A percentile compares a stretch with the other conserved stretches of the same genome.
Evolutionary conservation across 2,113 vertebrate species (phyloP).

Genomic region (Numenius arquata): DNA sequence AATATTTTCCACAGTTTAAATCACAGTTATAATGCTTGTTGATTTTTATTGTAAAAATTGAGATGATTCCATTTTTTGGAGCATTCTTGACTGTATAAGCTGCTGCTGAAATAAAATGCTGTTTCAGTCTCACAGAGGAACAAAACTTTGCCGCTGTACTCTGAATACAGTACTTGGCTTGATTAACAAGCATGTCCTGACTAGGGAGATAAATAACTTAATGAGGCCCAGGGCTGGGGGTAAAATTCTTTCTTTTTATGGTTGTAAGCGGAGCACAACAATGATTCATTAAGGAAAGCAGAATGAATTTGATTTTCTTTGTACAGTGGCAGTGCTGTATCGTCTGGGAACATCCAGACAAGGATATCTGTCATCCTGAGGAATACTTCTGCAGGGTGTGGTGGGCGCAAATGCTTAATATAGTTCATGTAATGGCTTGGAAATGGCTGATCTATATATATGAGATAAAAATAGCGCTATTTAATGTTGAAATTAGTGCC

Average conservation of each 20-base stretch:
- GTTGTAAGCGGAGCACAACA: background rate
- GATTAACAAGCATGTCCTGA: constrained; percentile 34
- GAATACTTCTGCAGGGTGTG: background rate
- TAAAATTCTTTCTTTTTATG: constrained; percentile 53
- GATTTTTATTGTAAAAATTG: background rate
- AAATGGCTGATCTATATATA: background rate
- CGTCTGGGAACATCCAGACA: background rate
- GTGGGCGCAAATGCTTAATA: background rate
- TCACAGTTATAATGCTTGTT: background rate
- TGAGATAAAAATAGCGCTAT: background rate
- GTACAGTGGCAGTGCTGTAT: background rate
- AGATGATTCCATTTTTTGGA: background rate
- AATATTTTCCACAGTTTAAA: background rate
- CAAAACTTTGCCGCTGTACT: background rate
- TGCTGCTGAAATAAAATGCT: constrained; percentile 1
- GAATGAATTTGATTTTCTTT: constrained; percentile 27
- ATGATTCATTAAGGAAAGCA: constrained; percentile 40
- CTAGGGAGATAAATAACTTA: constrained; percentile 48
- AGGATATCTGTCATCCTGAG: background rate
- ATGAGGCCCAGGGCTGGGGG: constrained; percentile 38
- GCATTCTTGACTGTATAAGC: background rate
- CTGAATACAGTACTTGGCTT: constrained; percentile 30
- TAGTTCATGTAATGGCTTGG: background rate
- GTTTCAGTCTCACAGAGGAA: background rate
- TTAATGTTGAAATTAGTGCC: background rate